These are phyloP conservation scores for Spodoptera exigua DNA, from an alignment of 2,888 invertebrate genomes.

Conservation along the genomic window DNA sequence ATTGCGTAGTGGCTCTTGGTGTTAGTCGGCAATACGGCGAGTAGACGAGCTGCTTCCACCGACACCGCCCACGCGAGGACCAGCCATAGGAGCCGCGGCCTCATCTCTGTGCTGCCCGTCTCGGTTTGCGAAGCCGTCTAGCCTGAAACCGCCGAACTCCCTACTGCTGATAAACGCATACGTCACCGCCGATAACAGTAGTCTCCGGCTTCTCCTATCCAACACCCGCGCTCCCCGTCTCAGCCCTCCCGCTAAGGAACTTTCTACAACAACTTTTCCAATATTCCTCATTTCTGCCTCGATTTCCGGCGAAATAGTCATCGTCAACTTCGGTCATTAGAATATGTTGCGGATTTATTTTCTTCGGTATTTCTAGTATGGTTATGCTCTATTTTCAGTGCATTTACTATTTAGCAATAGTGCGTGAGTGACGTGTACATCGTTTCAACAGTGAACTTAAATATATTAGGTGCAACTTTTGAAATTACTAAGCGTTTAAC, in stretches of 20 bases:
- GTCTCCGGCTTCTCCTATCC: constrained; percentile 30
- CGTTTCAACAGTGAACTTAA: constrained; percentile 1
- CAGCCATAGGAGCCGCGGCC: constrained; percentile 75
- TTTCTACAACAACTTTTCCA: constrained; percentile 38
- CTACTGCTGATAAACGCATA: constrained; percentile 65
- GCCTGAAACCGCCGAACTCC: constrained; percentile 56
- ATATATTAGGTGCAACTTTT: no score
- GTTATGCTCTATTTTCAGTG: constrained; percentile 19
- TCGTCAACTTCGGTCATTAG: constrained; percentile 19
- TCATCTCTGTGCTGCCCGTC: constrained; percentile 80
- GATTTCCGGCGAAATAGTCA: constrained; percentile 41
- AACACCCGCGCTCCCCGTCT: constrained; percentile 18
- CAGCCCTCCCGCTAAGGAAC: constrained; percentile 18
- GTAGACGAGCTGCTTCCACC: constrained; percentile 77
- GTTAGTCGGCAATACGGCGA: constrained; percentile 86
- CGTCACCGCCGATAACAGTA: constrained; percentile 61
- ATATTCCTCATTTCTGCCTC: constrained; percentile 36
- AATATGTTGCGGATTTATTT: constrained; percentile 8
- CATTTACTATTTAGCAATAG: constrained; percentile 16
- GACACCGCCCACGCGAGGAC: constrained; percentile 67
- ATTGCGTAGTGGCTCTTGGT: constrained; percentile 88
- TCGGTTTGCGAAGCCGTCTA: constrained; percentile 69
- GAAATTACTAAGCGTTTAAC: no score
- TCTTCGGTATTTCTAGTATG: background rate
- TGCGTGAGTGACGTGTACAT: constrained; percentile 21